Evolutionary conservation across 2,888 invertebrate genomes (phyloP).

Genomic region (Scaptomyza polygonia): DNA sequence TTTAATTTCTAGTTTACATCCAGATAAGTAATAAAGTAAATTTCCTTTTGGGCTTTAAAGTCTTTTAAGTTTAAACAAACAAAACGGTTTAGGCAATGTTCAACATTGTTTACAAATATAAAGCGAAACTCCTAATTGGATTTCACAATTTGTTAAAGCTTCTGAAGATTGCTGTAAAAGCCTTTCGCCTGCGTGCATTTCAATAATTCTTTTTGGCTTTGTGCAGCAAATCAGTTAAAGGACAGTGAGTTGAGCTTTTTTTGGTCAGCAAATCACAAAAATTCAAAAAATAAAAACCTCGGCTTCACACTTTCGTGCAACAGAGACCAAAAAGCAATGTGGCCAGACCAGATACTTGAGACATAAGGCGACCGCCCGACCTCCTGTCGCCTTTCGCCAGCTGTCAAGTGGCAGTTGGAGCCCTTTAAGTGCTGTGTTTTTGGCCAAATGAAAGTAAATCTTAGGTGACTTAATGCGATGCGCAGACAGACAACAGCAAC

Average conservation of each 20-base stretch:
- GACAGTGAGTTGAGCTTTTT: slow-evolving; percentile 23
- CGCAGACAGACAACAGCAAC: slow-evolving; percentile 10
- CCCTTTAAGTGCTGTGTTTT: slow-evolving; percentile 53
- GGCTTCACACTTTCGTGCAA: slow-evolving; percentile 44
- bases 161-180: slow-evolving; percentile 11
- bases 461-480: slow-evolving; percentile 50
- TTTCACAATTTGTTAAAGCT: slow-evolving; percentile 16
- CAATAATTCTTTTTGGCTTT: slow-evolving; percentile 16
- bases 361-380: not conserved
- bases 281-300: not conserved
- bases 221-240: slow-evolving; percentile 1
- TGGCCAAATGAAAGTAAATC: slow-evolving; percentile 72
- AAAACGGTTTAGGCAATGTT: not conserved
- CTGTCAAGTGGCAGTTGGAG: slow-evolving; percentile 64
- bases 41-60: too few relatives aligned
- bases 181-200: slow-evolving; percentile 11
- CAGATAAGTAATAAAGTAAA: too few relatives aligned
- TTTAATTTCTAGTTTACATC: too few relatives aligned
- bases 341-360: not conserved
- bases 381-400: slow-evolving; percentile 62
- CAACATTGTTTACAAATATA: not conserved
- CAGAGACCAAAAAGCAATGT: slow-evolving; percentile 6
- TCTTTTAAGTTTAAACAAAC: too few relatives aligned
- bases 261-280: slow-evolving; percentile 16
- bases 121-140: slow-evolving; percentile 14